These are phyloP conservation scores for Lycopodina hypogea DNA, from an alignment of 37 sponge, comb jelly and placozoan species.

Conservation along the genomic window DNA sequence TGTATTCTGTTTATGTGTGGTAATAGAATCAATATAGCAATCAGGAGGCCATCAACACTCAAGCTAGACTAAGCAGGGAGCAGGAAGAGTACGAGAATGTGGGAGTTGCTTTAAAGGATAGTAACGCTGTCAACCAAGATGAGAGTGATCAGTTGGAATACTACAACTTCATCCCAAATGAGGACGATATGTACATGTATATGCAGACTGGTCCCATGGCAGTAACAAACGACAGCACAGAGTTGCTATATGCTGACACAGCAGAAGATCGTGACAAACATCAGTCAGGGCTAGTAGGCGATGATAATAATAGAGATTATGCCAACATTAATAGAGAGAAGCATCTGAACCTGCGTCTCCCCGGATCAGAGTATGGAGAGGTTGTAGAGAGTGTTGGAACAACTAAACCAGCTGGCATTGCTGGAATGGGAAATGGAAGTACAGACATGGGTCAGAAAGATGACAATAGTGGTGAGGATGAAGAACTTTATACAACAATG, in stretches of 20 bases:
- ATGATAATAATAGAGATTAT: neutral
- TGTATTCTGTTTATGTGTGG: too few relatives aligned
- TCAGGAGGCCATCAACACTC: neutral
- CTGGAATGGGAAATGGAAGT: too few relatives aligned
- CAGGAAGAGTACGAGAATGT: too few relatives aligned
- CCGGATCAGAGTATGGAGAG: too few relatives aligned
- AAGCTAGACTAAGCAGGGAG: neutral
- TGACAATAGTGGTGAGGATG: too few relatives aligned
- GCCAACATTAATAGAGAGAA: neutral
- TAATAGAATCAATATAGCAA: too few relatives aligned
- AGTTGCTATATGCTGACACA: too few relatives aligned
- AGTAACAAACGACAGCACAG: too few relatives aligned
- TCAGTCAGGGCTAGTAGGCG: neutral
- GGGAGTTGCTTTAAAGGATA: neutral
- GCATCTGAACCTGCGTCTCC: neutral
- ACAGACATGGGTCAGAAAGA: too few relatives aligned
- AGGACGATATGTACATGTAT: constrained; percentile 21
- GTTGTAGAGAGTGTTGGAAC: too few relatives aligned
- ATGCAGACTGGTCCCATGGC: constrained; percentile 4
- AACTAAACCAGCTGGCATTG: too few relatives aligned
- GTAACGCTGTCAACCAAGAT: neutral
- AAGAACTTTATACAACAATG: too few relatives aligned
- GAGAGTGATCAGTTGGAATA: neutral
- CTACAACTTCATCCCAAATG: neutral
- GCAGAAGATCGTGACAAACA: neutral